Evolutionary conservation across 1,140 invertebrate genomes (phyloP), one percentile per base, ranked within the genome.

Genomic region (Ectropis grisescens): DNA sequence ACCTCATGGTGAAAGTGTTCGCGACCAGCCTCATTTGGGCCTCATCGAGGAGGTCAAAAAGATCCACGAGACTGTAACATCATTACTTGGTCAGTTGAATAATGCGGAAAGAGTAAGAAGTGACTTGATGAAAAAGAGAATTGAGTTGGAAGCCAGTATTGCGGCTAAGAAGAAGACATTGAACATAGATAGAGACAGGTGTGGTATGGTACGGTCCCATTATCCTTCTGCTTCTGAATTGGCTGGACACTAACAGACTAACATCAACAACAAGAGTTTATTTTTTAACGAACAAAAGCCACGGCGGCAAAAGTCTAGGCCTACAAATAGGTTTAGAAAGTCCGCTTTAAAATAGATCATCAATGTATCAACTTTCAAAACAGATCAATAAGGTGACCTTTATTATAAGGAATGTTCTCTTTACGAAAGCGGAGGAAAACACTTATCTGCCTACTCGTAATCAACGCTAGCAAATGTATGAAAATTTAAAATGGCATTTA

Each of bases 1-100:
- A 16, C 88, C 89, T 10, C 82, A 87, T 24, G 87, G 91, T 5
- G 91, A 93, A 69, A 90, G 84, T 49, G 91, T 90, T 35, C 80
- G 90, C 28, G 91, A 93, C 60, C 66, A 72, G 16, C 81, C 89
- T 9, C 90, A 92, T 69, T 83, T 86, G 41, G 87, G 88, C 5
- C 78, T 93, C n/a, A 84, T 92, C 22, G 88, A 91, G 19, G 91
- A 92, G 68, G 89, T 91, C 0, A 90, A 88, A 61, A 84, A 76
- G 19, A 85, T 91, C 13, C 83, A 84, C 19, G 88, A 91, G 43
- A 87, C 86, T 13, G 85, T 89, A 0, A 85, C 88, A 0, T 84
- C 86, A 5, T 65, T 92, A 2, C 57, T 69, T 1, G 70, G 71
- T 2, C 74, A 81, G 33, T 30, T 79, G 15, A 64, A 42, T 12